Base-by-base conservation (phyloP, 2,888 invertebrate species). In the Hypomecis punctinalis region DNA sequence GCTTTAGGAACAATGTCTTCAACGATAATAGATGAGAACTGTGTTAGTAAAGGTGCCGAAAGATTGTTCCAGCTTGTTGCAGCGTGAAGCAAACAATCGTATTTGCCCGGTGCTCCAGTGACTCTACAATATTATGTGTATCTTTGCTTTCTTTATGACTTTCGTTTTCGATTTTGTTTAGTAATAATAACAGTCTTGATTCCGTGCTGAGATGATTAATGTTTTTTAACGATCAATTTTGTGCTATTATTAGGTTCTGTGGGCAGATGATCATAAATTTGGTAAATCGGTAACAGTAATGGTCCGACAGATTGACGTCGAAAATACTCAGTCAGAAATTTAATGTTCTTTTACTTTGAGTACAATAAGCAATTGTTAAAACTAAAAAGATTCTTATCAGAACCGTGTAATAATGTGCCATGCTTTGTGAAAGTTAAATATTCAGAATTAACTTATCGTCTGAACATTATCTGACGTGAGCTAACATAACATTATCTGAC, bases 91-190 rank as follows among this genome's bases (percentile, higher is more conserved):
- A 80, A 86, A 87, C 89, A 89, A 90, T 88, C 82, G 81, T 80
- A 77, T 81, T 88, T 86, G 86, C 86, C 83, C 83, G 78, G 82
- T 89, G 88, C 85, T 88, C 90, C 76, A 90, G 85, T 90, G 89
- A 89, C 90, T 90, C 80, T 80, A 87, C 88, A 88, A 86, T 82
- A 85, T 81, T 83, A 82, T 81, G 81, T 79, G 81, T 80, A 82
- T 82, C 80, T 80, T 79, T 83, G 81, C 80, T 84, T 85, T 84
- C 82, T 82, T 82, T 84, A 77, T 71, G 76, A 88, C 90, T 90
- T 90, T 90, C 90, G 79, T 73, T 91, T 91, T 90, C 86, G 68
- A 81, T 83, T 77, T 80, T 81, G 77, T 79, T 77, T 77, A 79
- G 75, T 66, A 74, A 75, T 78, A 76, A 73, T 76, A 74, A 76